Base-by-base conservation (phyloP, 2,888 invertebrate genomes). In the Limenitis camilla region DNA sequence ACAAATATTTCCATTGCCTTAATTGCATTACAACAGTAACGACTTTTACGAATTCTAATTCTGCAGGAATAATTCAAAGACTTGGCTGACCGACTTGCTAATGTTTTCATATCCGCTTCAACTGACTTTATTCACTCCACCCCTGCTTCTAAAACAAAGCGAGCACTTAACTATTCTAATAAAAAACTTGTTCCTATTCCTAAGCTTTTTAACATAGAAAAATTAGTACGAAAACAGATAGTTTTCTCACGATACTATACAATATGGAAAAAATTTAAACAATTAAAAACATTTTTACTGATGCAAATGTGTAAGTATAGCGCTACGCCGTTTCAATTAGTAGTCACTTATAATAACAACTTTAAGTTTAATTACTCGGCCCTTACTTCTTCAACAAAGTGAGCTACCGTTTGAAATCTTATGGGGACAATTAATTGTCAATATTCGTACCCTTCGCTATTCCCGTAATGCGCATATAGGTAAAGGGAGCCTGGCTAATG, bases 351-450 rank as follows among this genome's bases (percentile, higher is more conserved):
- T n/a, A n/a, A n/a, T n/a, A n/a, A n/a, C n/a, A n/a, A n/a, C n/a
- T n/a, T n/a, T n/a, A n/a, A n/a, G n/a, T n/a, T n/a, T n/a, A n/a
- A n/a, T n/a, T n/a, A n/a, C n/a, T n/a, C n/a, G n/a, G n/a, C n/a
- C n/a, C n/a, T n/a, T n/a, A n/a, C n/a, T n/a, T n/a, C n/a, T n/a
- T n/a, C n/a, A n/a, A n/a, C n/a, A n/a, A n/a, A n/a, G n/a, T n/a
- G n/a, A n/a, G n/a, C n/a, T n/a, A 53, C 57, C 45, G 50, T 55
- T 56, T 47, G 46, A 43, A 44, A 61, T 47, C 53, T 55, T 55
- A 42, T 51, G 58, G 55, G 62, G 56, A 54, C 60, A 58, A 61
- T 64, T 64, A 61, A 58, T 64, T 59, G 61, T 51, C 55, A 61
- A 61, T 64, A 62, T 59, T 56, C 60, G 38, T 55, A 55, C 51